Evolutionary conservation across 2,797 vertebrate genomes (phyloP), one percentile per base, ranked within the genome.

Genomic region (Podargus strigoides): DNA sequence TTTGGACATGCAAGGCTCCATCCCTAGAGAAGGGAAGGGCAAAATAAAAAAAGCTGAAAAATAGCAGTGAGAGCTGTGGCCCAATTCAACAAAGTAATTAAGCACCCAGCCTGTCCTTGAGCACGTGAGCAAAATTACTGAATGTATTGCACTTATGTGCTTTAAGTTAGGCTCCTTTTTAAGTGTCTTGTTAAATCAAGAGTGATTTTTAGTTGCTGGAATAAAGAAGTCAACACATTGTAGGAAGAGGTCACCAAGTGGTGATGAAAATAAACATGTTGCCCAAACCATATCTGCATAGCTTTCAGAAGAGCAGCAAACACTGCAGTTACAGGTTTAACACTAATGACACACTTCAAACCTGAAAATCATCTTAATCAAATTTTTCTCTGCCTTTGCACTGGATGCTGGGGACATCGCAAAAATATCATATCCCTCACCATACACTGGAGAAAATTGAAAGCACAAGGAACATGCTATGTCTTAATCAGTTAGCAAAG

Each of bases 31-130:
- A 89, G 56, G 32, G 52, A 75, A 91, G 87, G n/a, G 50, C 14
- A 37, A 62, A 66, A 53, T n/a, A 26, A 82, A 47, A 66, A 32
- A 60, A 18, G 39, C 67, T 85, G 91, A 66, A 96, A 93, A 96
- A 94, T 34, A 91, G 49, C 90, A 79, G 15, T 39, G 82, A 83
- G 89, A 84, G 81, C 73, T 88, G 26, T 85, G 80, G 89, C 81
- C 94, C 85, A 81, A 78, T 91, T 94, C 85, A 94, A 90, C 80
- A 80, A 91, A 87, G 80, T 93, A 91, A 87, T 93, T 91, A 95
- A 89, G 85, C 3, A 8, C 46, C 55, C 0, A 2, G 34, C 63
- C 91, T 94, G 92, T 87, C 88, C 94, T 92, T 52, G 30, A 78
- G 87, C 87, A 88, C 2, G n/a, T 93, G 91, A 95, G 55, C 47